These are phyloP conservation scores for Rana temporaria DNA, from an alignment of 2,113 vertebrate genomes.

Conservation along the genomic window DNA sequence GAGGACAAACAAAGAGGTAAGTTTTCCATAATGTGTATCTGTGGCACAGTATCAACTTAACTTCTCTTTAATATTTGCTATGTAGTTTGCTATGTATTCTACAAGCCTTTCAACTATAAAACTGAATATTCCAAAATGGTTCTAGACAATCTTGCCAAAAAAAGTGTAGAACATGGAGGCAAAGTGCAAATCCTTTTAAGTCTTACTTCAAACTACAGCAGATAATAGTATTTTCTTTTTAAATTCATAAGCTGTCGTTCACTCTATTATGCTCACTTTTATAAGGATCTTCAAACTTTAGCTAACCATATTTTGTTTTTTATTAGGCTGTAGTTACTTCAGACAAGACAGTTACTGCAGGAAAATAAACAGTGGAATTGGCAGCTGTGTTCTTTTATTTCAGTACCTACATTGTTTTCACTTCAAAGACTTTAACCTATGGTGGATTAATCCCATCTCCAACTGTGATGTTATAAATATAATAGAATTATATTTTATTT, in stretches of 20 bases:
- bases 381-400: slow-evolving; percentile 25
- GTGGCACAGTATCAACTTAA: too few species aligned
- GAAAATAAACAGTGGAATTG: slow-evolving; percentile 22
- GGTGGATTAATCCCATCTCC: slow-evolving; percentile 16
- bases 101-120: too few species aligned
- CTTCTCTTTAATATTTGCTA: too few species aligned
- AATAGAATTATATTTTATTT: slow-evolving; percentile 47
- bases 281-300: slow-evolving; percentile 4
- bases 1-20: too few species aligned
- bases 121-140: not conserved
- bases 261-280: not conserved
- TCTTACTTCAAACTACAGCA: not conserved
- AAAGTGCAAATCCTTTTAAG: not conserved
- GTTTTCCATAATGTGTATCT: too few species aligned
- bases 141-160: not conserved
- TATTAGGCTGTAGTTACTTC: slow-evolving; percentile 20
- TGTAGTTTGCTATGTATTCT: too few species aligned
- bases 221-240: slow-evolving; percentile 19
- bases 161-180: not conserved
- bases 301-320: not conserved
- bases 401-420: slow-evolving; percentile 9
- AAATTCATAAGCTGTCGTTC: slow-evolving; percentile 24
- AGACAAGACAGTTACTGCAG: not conserved
- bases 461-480: slow-evolving; percentile 44
- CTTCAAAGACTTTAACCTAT: slow-evolving; percentile 43